phyloP scores from a whole-genome alignment of 2,888 invertebrate genomes.

The Euplexia lucipara region DNA sequence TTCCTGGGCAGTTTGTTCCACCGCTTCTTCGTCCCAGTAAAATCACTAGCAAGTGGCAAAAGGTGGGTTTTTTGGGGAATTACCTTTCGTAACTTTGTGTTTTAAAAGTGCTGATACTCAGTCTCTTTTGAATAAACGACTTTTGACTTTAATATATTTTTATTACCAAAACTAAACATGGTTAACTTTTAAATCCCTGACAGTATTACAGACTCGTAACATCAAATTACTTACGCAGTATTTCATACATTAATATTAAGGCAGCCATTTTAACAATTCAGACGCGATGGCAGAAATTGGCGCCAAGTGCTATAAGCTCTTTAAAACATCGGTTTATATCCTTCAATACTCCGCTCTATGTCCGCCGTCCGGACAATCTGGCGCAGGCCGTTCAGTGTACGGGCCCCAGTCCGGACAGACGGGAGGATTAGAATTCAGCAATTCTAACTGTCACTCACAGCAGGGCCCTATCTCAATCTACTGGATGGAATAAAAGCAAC shows the following conservation, averaged over 20 bases:
- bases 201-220: no score
- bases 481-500: conserved; percentile 14
- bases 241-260: not conserved
- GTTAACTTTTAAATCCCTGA: no score
- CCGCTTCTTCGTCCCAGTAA: no score
- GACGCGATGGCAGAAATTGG: not conserved
- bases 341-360: conserved; percentile 17
- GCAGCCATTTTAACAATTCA: not conserved
- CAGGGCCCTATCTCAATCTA: conserved; percentile 14
- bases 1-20: no score
- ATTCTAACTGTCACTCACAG: conserved; percentile 49
- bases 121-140: no score
- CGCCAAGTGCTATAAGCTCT: not conserved
- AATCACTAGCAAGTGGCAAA: no score
- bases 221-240: no score
- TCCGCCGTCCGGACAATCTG: conserved; percentile 24
- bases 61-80: no score
- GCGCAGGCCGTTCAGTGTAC: not conserved
- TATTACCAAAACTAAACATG: no score
- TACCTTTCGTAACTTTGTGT: no score
- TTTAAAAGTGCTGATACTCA: no score
- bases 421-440: conserved; percentile 41
- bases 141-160: no score
- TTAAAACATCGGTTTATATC: conserved; percentile 12
- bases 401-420: not conserved